Base-by-base conservation (phyloP, 2,888 invertebrate species). In the Holacanthella duospinosa region DNA sequence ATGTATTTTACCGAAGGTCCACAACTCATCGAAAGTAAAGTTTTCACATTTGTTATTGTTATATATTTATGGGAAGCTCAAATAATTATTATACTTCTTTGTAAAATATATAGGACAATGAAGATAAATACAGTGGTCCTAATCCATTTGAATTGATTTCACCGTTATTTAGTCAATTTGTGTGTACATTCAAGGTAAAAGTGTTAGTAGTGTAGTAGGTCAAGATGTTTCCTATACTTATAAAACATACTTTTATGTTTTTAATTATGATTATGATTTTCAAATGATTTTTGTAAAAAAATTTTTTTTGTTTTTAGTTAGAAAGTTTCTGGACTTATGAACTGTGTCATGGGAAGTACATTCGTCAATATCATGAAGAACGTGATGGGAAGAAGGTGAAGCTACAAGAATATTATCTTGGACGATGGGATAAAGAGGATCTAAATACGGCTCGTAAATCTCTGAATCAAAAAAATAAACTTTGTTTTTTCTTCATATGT, bases 281-380 rank as follows among this genome's bases (percentile, higher is more conserved):
- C n/a, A n/a, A n/a, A n/a, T n/a, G 16, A 36, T 36, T 36, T 6
- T 36, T 36, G 16, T 36, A 9, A 36, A n/a, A 4, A 48, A 4
- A 4, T 48, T 21, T 16, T 48, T 21, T 48, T 21, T 48, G 48
- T 4, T 55, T 54, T 43, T 68, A 82, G 82, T 78, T 92, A 59
- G 93, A 93, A 76, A 86, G 87, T 1, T 96, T 93, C 75, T 96
- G 96, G 96, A 92, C 92, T 0, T 96, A 96, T 77, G 94, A 96
- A 78, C 84, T 96, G 29, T 96, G 96, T 74, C 96, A 96, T 78
- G 95, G 95, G 0, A 82, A 85, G 72, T 88, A 87, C 76, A 84
- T 97, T 2, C 82, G 91, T 28, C 97, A 99, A 76, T 99, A 91
- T 76, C 96, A 99, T 77, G 96, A 97, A 76, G 93, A 93, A 74